Evolutionary conservation across 2,113 vertebrate species (phyloP).

Genomic region (Tiliqua scincoides): DNA sequence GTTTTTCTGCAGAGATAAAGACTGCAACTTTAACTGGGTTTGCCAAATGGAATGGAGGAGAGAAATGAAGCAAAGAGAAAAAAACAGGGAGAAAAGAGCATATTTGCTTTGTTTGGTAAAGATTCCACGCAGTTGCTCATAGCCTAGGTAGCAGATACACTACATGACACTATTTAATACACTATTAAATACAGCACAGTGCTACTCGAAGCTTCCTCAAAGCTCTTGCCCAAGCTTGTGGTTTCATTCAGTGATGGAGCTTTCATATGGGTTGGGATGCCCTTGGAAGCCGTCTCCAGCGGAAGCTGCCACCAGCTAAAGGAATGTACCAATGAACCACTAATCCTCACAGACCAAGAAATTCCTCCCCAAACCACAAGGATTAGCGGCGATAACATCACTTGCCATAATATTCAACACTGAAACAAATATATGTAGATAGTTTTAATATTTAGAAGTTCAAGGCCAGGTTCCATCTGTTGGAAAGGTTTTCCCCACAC

Average conservation of each 20-base stretch:
- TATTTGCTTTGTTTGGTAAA: constrained; percentile 31
- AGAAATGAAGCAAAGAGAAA: constrained; percentile 37
- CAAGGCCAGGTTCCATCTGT: neutral
- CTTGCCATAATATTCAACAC: constrained; percentile 52
- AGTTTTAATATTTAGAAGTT: constrained; percentile 40
- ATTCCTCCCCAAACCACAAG: constrained; percentile 60
- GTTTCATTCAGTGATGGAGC: constrained; percentile 61
- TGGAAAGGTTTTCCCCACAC: neutral
- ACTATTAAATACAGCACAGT: constrained; percentile 63
- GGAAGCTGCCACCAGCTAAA: constrained; percentile 59
- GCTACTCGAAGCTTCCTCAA: constrained; percentile 68
- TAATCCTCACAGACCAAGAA: constrained; percentile 62
- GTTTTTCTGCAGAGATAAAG: neutral
- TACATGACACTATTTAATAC: no score
- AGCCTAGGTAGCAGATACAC: constrained; percentile 61
- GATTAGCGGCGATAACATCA: constrained; percentile 72
- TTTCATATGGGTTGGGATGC: constrained; percentile 69
- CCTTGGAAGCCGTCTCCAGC: constrained; percentile 55
- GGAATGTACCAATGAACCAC: constrained; percentile 69
- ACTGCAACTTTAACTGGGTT: neutral
- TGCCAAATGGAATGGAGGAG: neutral
- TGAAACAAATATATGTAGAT: constrained; percentile 33
- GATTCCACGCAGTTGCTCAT: constrained; percentile 55
- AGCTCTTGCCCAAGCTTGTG: constrained; percentile 52
- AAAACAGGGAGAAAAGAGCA: constrained; percentile 47